A percentile compares a stretch with the other conserved stretches of the same genome.
phyloP scores from a whole-genome alignment of 2,888 invertebrate genomes.

The Tetramorium bicarinatum region DNA sequence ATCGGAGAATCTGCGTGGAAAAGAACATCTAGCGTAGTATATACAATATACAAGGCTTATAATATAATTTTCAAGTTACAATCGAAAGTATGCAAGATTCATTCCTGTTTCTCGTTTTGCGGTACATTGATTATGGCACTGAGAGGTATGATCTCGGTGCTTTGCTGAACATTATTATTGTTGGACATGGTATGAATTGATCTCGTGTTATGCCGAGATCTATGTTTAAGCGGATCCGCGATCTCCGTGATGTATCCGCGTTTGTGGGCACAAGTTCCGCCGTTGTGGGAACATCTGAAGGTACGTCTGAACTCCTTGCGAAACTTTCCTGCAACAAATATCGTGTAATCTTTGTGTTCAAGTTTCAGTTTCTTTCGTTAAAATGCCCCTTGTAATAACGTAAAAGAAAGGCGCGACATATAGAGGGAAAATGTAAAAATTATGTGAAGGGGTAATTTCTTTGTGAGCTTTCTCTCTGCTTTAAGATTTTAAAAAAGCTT shows the following conservation, averaged over 20 bases:
- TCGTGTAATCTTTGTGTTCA: conserved; percentile 8
- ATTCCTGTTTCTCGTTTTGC: conserved; percentile 70
- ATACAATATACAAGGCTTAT: no score
- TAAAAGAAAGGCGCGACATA: not conserved
- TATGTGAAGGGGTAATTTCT: not conserved
- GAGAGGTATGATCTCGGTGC: conserved; percentile 82
- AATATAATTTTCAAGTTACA: no score
- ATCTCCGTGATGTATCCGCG: conserved; percentile 75
- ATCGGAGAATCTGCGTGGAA: not conserved
- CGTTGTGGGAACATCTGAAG: conserved; percentile 80
- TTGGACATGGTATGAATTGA: conserved; percentile 75
- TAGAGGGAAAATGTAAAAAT: not conserved
- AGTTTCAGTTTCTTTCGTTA: not conserved
- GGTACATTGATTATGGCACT: conserved; percentile 73
- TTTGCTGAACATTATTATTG: conserved; percentile 80
- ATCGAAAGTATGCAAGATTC: not conserved
- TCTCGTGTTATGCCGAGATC: conserved; percentile 70
- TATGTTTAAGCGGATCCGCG: conserved; percentile 66
- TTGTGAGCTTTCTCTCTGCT: not conserved
- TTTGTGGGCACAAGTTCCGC: conserved; percentile 65
- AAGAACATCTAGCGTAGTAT: not conserved
- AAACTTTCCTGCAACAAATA: conserved; percentile 86
- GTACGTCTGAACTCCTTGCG: conserved; percentile 86
- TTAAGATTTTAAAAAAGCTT: not conserved
- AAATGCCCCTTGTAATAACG: not conserved